These are phyloP conservation scores for Oegoconia quadripuncta DNA, from an alignment of 2,888 invertebrate species.

Conservation along the genomic window DNA sequence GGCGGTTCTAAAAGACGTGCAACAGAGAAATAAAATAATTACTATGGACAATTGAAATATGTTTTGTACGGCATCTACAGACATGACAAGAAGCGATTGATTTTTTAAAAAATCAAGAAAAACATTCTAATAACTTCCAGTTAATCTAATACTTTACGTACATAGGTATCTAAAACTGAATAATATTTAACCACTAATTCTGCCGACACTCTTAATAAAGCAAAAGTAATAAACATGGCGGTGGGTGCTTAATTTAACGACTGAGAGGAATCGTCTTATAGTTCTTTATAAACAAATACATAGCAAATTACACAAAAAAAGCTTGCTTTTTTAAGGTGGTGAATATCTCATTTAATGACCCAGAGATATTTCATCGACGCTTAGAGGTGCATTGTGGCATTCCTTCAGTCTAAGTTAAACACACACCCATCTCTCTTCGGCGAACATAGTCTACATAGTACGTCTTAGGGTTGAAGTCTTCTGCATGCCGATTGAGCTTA, in stretches of 20 bases:
- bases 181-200: slow-evolving; percentile 17
- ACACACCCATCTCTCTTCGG: slow-evolving; percentile 75
- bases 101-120: no score
- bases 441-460: slow-evolving; percentile 76
- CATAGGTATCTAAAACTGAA: neutral
- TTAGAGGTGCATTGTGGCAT: slow-evolving; percentile 46
- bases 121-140: no score
- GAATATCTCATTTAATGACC: slow-evolving; percentile 11
- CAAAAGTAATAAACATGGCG: slow-evolving; percentile 52
- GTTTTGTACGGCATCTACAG: neutral
- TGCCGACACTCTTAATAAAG: slow-evolving; percentile 33
- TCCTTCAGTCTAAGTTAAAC: slow-evolving; percentile 73
- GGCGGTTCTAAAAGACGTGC: no score
- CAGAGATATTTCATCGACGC: slow-evolving; percentile 17
- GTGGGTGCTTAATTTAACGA: slow-evolving; percentile 71
- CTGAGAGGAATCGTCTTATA: slow-evolving; percentile 61
- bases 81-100: neutral
- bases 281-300: slow-evolving; percentile 44
- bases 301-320: slow-evolving; percentile 31
- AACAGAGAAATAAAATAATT: neutral
- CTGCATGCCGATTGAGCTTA: slow-evolving; percentile 63
- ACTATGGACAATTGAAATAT: neutral
- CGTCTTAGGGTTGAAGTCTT: slow-evolving; percentile 71
- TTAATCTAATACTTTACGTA: no score
- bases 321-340: slow-evolving; percentile 22